phyloP scores from a whole-genome alignment of 2,113 vertebrate species.

The Barnardius zonarius region DNA sequence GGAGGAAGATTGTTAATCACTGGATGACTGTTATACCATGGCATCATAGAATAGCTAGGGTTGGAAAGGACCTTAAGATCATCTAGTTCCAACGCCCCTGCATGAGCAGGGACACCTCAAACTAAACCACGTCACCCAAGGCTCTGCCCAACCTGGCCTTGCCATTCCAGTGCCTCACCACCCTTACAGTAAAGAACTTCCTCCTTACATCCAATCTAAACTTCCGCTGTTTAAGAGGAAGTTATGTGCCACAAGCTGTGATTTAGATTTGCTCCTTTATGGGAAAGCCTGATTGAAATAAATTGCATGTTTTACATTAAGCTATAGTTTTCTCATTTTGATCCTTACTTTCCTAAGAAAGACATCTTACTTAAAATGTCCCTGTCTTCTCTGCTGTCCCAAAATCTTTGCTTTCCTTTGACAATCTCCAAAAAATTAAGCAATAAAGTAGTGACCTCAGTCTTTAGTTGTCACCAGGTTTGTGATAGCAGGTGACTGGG shows the following conservation, averaged over 20 bases:
- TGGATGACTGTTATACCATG: not conserved
- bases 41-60: too few relatives aligned
- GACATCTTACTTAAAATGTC: not conserved
- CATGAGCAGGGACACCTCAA: too few relatives aligned
- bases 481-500: not conserved
- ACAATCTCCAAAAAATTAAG: not conserved
- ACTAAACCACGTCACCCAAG: too few relatives aligned
- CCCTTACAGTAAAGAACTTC: too few relatives aligned
- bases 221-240: too few relatives aligned
- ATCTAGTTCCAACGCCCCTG: too few relatives aligned
- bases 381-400: not conserved
- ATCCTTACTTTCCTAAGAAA: not conserved
- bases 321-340: not conserved
- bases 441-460: not conserved
- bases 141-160: too few relatives aligned
- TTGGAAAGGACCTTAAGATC: too few relatives aligned
- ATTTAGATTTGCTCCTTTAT: slow-evolving; percentile 22
- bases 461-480: not conserved
- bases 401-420: not conserved
- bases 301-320: not conserved
- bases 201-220: too few relatives aligned
- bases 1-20: not conserved
- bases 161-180: too few relatives aligned
- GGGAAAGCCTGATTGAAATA: not conserved
- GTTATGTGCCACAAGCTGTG: not conserved